phyloP scores from a whole-genome alignment of 2,888 invertebrate genomes.

The Perizoma affinitatum region DNA sequence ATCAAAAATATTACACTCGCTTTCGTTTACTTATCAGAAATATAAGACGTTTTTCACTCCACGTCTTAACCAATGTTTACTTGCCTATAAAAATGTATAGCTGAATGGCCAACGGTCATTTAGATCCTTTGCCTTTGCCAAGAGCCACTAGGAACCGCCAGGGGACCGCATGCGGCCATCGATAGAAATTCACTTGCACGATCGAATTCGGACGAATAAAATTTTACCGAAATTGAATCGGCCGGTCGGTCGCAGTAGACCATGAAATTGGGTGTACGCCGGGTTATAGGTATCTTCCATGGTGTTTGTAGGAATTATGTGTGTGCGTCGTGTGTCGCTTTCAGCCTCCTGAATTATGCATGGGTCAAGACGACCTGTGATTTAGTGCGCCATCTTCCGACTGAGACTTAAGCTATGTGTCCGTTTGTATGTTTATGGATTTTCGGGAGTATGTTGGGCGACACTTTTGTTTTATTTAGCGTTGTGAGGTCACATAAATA shows the following conservation, averaged over 20 bases:
- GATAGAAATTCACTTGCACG: constrained; percentile 76
- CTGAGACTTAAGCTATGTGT: constrained; percentile 65
- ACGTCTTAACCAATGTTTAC: constrained; percentile 29
- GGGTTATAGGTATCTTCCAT: constrained; percentile 66
- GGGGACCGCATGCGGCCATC: constrained; percentile 62
- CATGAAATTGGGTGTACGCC: constrained; percentile 76
- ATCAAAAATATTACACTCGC: not conserved
- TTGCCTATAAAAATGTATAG: constrained; percentile 36
- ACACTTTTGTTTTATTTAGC: constrained; percentile 36
- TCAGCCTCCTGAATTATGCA: constrained; percentile 77
- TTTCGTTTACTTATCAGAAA: constrained; percentile 11
- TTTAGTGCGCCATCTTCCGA: constrained; percentile 69
- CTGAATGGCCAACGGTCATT: constrained; percentile 40
- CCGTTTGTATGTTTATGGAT: constrained; percentile 47
- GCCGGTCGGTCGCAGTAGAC: constrained; percentile 70
- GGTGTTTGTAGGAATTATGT: constrained; percentile 66
- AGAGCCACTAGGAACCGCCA: constrained; percentile 60
- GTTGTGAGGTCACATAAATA: not conserved
- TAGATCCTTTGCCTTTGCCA: constrained; percentile 50
- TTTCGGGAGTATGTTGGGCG: constrained; percentile 57
- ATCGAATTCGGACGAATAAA: constrained; percentile 76
- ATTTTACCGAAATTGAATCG: constrained; percentile 82
- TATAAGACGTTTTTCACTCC: constrained; percentile 21
- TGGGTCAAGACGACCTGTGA: constrained; percentile 70
- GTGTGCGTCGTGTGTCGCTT: constrained; percentile 67